Conservation (phyloP, 2,113 vertebrate genomes). For the zebrafish (Danio rerio) region GRCz12tu NC_133182.1:14605501-14606000, state of each 20-base stretch:
- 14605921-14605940: not conserved
- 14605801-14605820: conserved; percentile 30
- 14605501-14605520: no score
- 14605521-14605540: no score
- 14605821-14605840: not conserved
- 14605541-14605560: no score
- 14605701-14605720: conserved; percentile 19
- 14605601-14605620: conserved; percentile 41
- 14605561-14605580: not conserved
- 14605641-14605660: conserved; percentile 26
- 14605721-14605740: conserved; percentile 6
- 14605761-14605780: conserved; percentile 33
- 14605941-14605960: not conserved
- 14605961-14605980: not conserved
- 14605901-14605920: not conserved
- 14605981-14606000: no score
- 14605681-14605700: not conserved
- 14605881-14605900: not conserved
- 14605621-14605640: conserved; percentile 38
- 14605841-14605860: conserved; percentile 10
- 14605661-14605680: not conserved
- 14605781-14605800: conserved; percentile 13
- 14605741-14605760: not conserved
- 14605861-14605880: not conserved
- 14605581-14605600: conserved; percentile 40